Evolutionary conservation across 2,113 vertebrate species (phyloP), one percentile per base, ranked within the genome.

Genomic region (Tupaia chinensis): DNA sequence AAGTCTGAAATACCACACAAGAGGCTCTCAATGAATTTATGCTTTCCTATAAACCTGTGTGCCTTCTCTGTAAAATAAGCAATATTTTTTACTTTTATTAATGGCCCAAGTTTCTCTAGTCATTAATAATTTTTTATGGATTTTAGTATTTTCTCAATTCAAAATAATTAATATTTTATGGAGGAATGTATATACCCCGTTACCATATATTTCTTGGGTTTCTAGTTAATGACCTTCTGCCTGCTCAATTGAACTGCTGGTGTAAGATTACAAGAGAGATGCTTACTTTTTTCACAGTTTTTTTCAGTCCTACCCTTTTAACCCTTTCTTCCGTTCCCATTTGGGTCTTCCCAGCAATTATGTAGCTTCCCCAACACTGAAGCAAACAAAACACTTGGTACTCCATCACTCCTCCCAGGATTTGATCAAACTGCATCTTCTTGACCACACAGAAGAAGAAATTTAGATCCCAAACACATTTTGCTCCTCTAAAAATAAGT

Each of bases 11-110:
- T 14, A 7, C 9, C 34, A 9, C 17, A 27, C 25, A 66, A 29
- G 4, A 60, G 32, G 86, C 60, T 78, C 66, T n/a, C 17, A 0
- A 17, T n/a, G 14, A 53, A 73, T 94, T 88, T 93, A 84, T 9
- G 29, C 20, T 70, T 91, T 89, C 27, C 82, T 60, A 53, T 63
- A 93, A 83, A 85, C 27, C 68, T 60, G 16, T 53, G 20, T 1
- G 17, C 23, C 22, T 70, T 60, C 65, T 82, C 32, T 8, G 27
- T 86, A 91, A 95, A 88, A 82, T 72, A 53, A 74, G 69, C 27
- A 53, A 6, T 82, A 85, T 90, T 89, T 58, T 16, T 88, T 83
- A 32, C 20, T 68, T 90, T 86, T 66, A 65, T 85, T 79, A 80
- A 87, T 22, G 14, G 7, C 7, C 54, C n/a, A 16, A 16, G 15